Percentiles rank a stretch among this genome's conserved stretches.
These are phyloP conservation scores for Cyclopterus lumpus DNA, from an alignment of 2,797 vertebrate species.

Conservation along the genomic window DNA sequence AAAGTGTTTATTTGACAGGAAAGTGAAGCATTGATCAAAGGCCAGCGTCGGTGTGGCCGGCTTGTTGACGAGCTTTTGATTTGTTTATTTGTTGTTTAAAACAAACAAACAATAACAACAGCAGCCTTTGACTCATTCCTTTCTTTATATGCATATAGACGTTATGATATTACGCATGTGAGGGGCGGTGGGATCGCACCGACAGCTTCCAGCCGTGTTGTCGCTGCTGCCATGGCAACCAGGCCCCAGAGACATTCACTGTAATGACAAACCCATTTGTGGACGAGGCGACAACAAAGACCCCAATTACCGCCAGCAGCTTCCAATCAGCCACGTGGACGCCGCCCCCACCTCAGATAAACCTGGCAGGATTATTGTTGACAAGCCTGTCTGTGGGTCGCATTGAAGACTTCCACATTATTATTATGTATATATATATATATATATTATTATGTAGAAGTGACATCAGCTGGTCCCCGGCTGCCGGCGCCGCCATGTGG, in stretches of 20 bases:
- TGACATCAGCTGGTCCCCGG: conserved; percentile 70
- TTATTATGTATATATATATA: conserved; percentile 80
- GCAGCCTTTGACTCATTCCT: no score
- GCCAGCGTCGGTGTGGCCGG: no score
- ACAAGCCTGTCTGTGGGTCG: conserved; percentile 72
- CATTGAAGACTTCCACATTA: conserved; percentile 80
- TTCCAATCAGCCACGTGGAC: conserved; percentile 55
- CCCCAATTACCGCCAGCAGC: conserved; percentile 66
- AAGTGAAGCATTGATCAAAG: no score
- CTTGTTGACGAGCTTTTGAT: no score
- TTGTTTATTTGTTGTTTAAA: no score
- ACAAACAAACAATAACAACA: no score
- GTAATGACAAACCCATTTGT: conserved; percentile 78
- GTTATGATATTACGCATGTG: conserved; percentile 11
- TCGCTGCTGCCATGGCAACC: conserved; percentile 69
- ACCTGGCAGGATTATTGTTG: conserved; percentile 65
- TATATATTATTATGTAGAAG: no score
- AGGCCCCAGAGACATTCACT: conserved; percentile 51
- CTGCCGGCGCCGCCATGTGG: conserved; percentile 52
- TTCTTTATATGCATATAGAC: no score
- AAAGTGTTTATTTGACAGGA: no score
- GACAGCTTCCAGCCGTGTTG: conserved; percentile 39
- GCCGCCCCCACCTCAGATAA: conserved; percentile 64
- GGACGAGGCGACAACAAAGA: conserved; percentile 73
- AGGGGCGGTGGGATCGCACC: conserved; percentile 11